Base-by-base conservation (phyloP, 2,888 invertebrate genomes). In the Cheilosia pagana region DNA sequence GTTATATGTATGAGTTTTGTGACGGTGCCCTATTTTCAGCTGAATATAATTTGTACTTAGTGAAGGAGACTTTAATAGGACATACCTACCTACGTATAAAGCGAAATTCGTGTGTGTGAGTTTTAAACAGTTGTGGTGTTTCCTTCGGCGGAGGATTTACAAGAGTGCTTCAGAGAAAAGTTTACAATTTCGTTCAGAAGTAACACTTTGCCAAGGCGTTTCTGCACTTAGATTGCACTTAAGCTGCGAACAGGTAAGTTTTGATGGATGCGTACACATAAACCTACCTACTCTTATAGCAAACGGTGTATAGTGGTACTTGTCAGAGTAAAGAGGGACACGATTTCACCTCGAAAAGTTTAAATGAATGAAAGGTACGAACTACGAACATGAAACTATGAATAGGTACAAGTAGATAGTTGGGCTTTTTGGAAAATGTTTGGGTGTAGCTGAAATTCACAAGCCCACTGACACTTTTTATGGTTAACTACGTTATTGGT, bases 11-110 rank as follows among this genome's bases (percentile, higher is more conserved):
- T 62, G 39, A 65, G 45, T 16, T 41, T 25, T 59, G 62, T 65
- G 41, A 41, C 25, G 53, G 35, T 82, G 77, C 48, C 82, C 82
- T 77, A 82, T 77, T 77, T 82, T 67, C 60, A 62, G 65, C 52
- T 35, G 48, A 67, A 82, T 48, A 52, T 43, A 53, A 67, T 77
- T 53, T 72, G 39, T 50, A 55, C 65, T 43, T 6, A 75, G 48
- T 62, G 41, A 78, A 74, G 28, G 16, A 21, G 28, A 53, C 55
- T 52, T 57, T 52, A 68, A 57, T 43, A 50, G 59, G 67, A 48
- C 59, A 67, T 45, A 74, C 43, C 60, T 23, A 31, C 5, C 39
- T 41, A 45, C 35, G 16, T 19, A 50, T 14, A 50, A 31, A 45
- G 63, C 8, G 45, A 48, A 72, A 55, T 16, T 45, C 19, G 19